Base-by-base conservation (phyloP, 2,888 invertebrate species). In the Pyralis farinalis region DNA sequence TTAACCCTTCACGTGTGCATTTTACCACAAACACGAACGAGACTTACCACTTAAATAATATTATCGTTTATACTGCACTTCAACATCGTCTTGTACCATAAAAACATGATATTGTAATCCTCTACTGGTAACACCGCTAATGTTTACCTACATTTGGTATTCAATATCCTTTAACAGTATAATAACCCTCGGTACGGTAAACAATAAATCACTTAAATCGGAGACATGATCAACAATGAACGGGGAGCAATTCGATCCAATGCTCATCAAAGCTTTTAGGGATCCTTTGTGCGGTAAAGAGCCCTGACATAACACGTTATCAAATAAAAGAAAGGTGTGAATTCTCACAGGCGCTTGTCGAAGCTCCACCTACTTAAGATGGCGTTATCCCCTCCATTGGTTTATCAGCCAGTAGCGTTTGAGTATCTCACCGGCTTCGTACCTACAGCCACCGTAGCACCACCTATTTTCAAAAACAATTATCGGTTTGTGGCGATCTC, bases 261-360 rank as follows among this genome's bases (percentile, higher is more conserved):
- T 65, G 67, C 74, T 81, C 83, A 87, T 87, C 83, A 78, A 76
- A 79, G 81, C 88, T 88, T 88, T 87, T 86, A 88, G 77, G 75
- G 78, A 69, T 73, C 82, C 71, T 81, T 87, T 87, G 83, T 87
- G 74, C 70, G 68, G 72, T 75, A 77, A 85, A 86, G 82, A 80
- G 79, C 77, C 71, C 83, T 82, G 82, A 84, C 78, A 84, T 85
- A 85, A 84, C 79, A 78, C 78, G 81, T 82, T 87, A 86, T 80
- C 88, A 86, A 87, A 87, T 86, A 86, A 84, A 86, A 85, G 86
- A 86, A 88, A 87, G 88, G 88, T 88, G 88, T 86, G 85, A 88
- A 87, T 82, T 82, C 85, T 88, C 87, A 76, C 88, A 87, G 82
- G 74, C 78, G 70, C 69, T 62, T 62, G 63, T 53, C 34, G 61